phyloP scores from a whole-genome alignment of 2,888 invertebrate genomes.

The Pseudococcus viburni region DNA sequence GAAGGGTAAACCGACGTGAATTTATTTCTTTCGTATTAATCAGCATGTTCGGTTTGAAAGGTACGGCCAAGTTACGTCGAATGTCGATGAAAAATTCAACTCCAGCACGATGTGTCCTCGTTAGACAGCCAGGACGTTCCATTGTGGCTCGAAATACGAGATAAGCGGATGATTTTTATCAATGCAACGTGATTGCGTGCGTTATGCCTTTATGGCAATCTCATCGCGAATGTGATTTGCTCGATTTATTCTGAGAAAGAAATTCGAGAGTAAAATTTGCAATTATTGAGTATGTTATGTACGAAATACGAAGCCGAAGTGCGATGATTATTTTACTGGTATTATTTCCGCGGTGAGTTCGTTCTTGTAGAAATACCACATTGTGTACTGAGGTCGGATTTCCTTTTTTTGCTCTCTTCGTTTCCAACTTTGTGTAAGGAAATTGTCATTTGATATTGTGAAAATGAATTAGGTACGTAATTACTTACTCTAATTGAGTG shows the following conservation, averaged over 20 bases:
- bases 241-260: neutral
- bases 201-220: too few species aligned
- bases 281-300: neutral
- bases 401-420: neutral
- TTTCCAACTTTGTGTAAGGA: neutral
- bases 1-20: constrained; percentile 1
- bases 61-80: neutral
- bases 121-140: neutral
- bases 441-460: neutral
- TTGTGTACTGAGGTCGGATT: neutral
- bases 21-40: constrained; percentile 7
- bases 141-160: too few species aligned
- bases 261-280: neutral
- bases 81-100: neutral
- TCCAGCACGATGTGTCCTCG: neutral
- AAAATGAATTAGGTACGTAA: neutral
- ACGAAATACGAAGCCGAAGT: neutral
- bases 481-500: neutral
- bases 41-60: constrained; percentile 9
- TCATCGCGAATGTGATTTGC: too few species aligned
- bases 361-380: neutral
- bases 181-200: too few species aligned
- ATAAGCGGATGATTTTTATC: too few species aligned
- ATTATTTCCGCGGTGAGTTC: neutral
- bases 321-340: neutral